Base-by-base conservation (phyloP, 2,888 invertebrate genomes). In the Anticlea derivata region DNA sequence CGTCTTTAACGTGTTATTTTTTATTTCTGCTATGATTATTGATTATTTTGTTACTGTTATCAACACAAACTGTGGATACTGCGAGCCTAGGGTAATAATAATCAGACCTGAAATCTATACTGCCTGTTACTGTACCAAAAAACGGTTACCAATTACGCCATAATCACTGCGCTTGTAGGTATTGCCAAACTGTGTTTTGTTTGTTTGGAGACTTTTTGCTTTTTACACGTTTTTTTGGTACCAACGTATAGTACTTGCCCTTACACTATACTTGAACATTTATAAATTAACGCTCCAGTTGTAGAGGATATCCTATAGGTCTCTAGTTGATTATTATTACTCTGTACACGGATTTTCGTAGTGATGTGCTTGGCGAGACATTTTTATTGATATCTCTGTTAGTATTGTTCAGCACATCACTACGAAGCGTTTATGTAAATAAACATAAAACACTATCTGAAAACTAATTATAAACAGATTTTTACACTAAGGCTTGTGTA, bases 11-110 rank as follows among this genome's bases (percentile, higher is more conserved):
- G 75, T 77, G 75, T 77, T 75, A 71, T 65, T 71, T 41, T 71
- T 71, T 70, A 68, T 71, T 72, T 73, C 64, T 64, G 72, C 61
- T 51, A 51, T 35, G 22, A 41, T 47, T 68, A 72, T 75, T 74
- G 65, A 43, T 43, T 68, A 71, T 74, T 78, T 75, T 71, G 75
- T 80, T 77, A 77, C 68, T 73, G 73, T 75, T 73, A 65, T 47
- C 35, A 37, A 44, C 51, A 57, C 33, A 44, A 40, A 35, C 55
- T 35, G 58, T 24, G 47, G 53, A 31, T 41, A 24, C 44, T 45
- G 45, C 50, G 50, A 24, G 12, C 50, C 50, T 10, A 10, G 22
- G 13, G 33, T 31, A 13, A 35, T 40, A 23, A 23, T 35, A 35
- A 29, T 7, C 13, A 23, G n/a, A 13, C 4, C 39, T 4, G 5